Conservation (phyloP, 2,888 invertebrate species). For the Ornithoptera priamus region DNA sequence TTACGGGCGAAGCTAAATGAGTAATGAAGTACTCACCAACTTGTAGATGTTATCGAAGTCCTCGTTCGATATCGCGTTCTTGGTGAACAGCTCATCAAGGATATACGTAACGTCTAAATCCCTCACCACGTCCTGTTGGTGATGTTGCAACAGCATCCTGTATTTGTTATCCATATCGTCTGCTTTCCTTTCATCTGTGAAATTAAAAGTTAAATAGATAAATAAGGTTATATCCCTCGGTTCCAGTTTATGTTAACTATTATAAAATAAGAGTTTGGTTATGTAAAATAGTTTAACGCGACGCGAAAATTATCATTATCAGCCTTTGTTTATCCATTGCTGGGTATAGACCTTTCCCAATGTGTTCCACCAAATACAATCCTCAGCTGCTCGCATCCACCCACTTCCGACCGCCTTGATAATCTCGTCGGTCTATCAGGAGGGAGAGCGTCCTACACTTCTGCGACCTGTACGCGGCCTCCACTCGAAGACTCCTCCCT, state of each 20-base stretch:
- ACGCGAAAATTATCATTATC: too few species aligned
- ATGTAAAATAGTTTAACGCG: too few species aligned
- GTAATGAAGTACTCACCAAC: conserved; percentile 46
- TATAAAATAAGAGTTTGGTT: too few species aligned
- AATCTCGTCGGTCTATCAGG: too few species aligned
- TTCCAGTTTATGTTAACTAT: background rate
- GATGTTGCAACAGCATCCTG: conserved; percentile 58
- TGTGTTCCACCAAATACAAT: too few species aligned
- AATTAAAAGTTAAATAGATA: background rate
- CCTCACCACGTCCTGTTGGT: conserved; percentile 66
- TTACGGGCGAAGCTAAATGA: background rate
- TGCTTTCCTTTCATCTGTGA: conserved; percentile 55
- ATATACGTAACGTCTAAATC: conserved; percentile 74
- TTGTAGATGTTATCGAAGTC: conserved; percentile 58
- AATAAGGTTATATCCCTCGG: background rate
- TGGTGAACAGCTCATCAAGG: conserved; percentile 67
- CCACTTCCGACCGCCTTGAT: too few species aligned
- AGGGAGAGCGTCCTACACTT: too few species aligned
- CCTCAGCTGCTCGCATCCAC: too few species aligned
- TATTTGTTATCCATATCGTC: conserved; percentile 65
- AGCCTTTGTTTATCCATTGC: too few species aligned
- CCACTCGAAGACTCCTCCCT: too few species aligned
- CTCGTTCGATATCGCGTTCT: conserved; percentile 58
- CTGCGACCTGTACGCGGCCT: too few species aligned
- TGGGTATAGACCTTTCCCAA: too few species aligned